phyloP scores from a whole-genome alignment of 2,888 invertebrate genomes.

The Formica aserva region DNA sequence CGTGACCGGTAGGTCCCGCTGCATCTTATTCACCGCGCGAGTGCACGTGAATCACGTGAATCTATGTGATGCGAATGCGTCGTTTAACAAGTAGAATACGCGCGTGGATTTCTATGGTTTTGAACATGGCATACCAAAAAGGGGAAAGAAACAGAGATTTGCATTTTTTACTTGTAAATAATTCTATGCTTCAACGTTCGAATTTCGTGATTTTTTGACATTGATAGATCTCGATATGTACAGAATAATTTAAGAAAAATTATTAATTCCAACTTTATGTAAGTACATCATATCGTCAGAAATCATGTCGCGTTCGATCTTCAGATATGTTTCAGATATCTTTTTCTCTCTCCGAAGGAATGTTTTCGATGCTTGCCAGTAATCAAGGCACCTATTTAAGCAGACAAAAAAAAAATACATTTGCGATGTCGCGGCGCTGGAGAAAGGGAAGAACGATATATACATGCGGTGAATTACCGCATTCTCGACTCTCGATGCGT shows the following conservation, averaged over 20 bases:
- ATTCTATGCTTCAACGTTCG: background rate
- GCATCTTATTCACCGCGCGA: conserved; percentile 50
- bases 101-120: background rate
- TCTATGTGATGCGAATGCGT: conserved; percentile 48
- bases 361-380: conserved; percentile 52
- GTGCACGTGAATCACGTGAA: conserved; percentile 45
- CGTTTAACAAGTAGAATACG: conserved; percentile 32
- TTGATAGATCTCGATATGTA: background rate
- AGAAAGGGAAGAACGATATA: background rate
- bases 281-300: background rate
- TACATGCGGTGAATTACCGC: conserved; percentile 60
- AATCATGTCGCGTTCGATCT: conserved; percentile 14
- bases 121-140: background rate
- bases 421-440: conserved; percentile 13
- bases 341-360: background rate
- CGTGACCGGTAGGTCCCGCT: conserved; percentile 51
- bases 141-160: background rate
- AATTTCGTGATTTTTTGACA: background rate
- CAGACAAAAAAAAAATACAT: conserved; percentile 74
- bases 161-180: background rate
- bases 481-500: conserved; percentile 69
- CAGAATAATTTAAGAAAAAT: background rate
- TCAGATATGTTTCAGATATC: background rate
- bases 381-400: conserved; percentile 68
- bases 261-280: background rate